Conservation (phyloP, 2,888 invertebrate genomes). For the Alloscopus bannaensis region DNA sequence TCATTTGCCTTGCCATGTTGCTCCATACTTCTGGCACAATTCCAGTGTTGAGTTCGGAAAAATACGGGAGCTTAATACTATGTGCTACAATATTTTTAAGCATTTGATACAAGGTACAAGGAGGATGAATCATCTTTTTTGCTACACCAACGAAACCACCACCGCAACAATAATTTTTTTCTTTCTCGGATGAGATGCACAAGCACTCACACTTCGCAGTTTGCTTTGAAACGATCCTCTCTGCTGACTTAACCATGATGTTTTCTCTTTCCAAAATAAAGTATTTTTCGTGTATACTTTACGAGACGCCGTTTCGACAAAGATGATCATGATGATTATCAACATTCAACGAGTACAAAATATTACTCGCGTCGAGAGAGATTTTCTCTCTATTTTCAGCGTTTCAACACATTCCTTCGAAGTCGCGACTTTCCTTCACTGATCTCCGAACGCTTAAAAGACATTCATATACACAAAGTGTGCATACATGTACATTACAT, state of each 20-base stretch:
- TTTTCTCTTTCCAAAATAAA: conserved; percentile 16
- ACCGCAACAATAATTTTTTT: conserved; percentile 6
- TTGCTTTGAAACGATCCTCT: too few species aligned
- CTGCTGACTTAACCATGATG: too few species aligned
- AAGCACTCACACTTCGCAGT: neutral
- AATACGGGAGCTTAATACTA: neutral
- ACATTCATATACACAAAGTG: neutral
- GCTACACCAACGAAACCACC: conserved; percentile 7
- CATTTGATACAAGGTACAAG: too few species aligned
- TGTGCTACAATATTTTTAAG: too few species aligned
- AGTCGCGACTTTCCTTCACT: neutral
- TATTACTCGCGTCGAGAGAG: too few species aligned
- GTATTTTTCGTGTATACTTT: neutral
- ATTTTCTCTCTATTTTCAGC: too few species aligned
- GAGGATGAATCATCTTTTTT: conserved; percentile 25
- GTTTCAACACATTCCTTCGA: too few species aligned
- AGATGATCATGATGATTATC: conserved; percentile 3
- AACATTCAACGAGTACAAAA: neutral
- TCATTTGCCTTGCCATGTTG: conserved; percentile 3
- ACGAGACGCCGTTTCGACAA: neutral
- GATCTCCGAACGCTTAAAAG: too few species aligned
- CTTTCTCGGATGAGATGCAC: conserved; percentile 20
- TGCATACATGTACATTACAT: neutral
- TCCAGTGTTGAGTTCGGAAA: conserved; percentile 16
- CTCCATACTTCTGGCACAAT: conserved; percentile 19